These are phyloP conservation scores for Anas capensis DNA, from an alignment of 2,797 vertebrate species.

Conservation along the genomic window DNA sequence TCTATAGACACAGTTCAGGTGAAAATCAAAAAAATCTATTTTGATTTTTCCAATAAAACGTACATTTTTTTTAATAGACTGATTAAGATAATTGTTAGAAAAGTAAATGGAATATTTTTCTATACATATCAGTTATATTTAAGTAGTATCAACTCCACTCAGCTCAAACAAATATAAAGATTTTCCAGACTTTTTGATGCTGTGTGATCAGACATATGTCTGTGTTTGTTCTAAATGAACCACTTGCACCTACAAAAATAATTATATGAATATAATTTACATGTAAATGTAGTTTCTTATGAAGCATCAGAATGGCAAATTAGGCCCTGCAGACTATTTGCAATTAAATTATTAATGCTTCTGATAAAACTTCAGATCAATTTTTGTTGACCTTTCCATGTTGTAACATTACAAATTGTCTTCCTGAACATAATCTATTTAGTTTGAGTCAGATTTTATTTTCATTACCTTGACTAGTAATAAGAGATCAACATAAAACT, in stretches of 20 bases:
- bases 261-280: constrained; percentile 91
- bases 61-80: neutral
- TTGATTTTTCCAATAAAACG: neutral
- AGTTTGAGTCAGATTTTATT: constrained; percentile 69
- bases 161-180: constrained; percentile 43
- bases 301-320: constrained; percentile 82
- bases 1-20: neutral
- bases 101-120: neutral
- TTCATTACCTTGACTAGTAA: constrained; percentile 51
- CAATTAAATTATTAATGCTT: constrained; percentile 90
- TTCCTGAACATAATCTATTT: constrained; percentile 72
- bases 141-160: neutral
- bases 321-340: constrained; percentile 89
- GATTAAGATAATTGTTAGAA: neutral
- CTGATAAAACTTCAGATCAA: constrained; percentile 87
- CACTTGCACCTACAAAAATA: constrained; percentile 81
- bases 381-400: constrained; percentile 87
- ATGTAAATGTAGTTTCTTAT: constrained; percentile 90
- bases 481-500: constrained; percentile 46
- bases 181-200: constrained; percentile 44
- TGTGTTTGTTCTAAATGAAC: constrained; percentile 62
- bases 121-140: constrained; percentile 26
- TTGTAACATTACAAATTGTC: constrained; percentile 75
- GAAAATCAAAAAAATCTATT: neutral
- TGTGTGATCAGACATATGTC: constrained; percentile 52